phyloP scores from a whole-genome alignment of 2,113 vertebrate species.

The Scalopus aquaticus region DNA sequence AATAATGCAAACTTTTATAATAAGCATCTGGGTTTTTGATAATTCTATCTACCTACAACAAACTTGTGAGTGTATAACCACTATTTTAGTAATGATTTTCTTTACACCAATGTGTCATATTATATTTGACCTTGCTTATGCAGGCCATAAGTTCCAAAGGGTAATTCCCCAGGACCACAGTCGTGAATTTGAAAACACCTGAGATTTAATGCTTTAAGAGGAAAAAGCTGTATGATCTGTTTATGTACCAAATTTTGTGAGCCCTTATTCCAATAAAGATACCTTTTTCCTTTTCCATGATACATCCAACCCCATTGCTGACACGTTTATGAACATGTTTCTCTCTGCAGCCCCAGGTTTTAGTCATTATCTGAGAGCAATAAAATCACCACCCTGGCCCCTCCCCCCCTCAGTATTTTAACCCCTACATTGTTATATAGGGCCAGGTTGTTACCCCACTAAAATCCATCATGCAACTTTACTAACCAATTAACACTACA shows the following conservation, averaged over 20 bases:
- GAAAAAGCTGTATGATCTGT: slow-evolving; percentile 56
- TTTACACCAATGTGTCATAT: slow-evolving; percentile 64
- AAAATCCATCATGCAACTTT: slow-evolving; percentile 45
- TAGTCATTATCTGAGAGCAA: slow-evolving; percentile 70
- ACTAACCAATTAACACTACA: slow-evolving; percentile 83
- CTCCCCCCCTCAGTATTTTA: slow-evolving; percentile 77
- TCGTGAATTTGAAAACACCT: slow-evolving; percentile 59
- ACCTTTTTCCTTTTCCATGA: not conserved
- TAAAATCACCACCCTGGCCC: slow-evolving; percentile 77
- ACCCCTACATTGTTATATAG: slow-evolving; percentile 67
- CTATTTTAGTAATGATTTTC: slow-evolving; percentile 75
- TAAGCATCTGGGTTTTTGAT: slow-evolving; percentile 81
- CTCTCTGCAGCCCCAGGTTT: slow-evolving; percentile 45
- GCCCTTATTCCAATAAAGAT: slow-evolving; percentile 55
- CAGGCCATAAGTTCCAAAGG: slow-evolving; percentile 86
- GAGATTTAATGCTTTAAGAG: slow-evolving; percentile 68
- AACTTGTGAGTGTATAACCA: slow-evolving; percentile 81
- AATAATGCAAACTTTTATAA: slow-evolving; percentile 79
- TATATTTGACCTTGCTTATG: slow-evolving; percentile 83
- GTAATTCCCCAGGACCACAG: slow-evolving; percentile 58
- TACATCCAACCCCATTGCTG: not conserved
- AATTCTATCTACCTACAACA: slow-evolving; percentile 76
- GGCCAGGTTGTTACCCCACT: slow-evolving; percentile 68
- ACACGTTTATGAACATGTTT: slow-evolving; percentile 38
- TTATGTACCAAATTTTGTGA: slow-evolving; percentile 29